A percentile compares a stretch with the other conserved stretches of the same genome.
phyloP scores from a whole-genome alignment of 2,888 invertebrate species.

The Leptinotarsa peninsularis region DNA sequence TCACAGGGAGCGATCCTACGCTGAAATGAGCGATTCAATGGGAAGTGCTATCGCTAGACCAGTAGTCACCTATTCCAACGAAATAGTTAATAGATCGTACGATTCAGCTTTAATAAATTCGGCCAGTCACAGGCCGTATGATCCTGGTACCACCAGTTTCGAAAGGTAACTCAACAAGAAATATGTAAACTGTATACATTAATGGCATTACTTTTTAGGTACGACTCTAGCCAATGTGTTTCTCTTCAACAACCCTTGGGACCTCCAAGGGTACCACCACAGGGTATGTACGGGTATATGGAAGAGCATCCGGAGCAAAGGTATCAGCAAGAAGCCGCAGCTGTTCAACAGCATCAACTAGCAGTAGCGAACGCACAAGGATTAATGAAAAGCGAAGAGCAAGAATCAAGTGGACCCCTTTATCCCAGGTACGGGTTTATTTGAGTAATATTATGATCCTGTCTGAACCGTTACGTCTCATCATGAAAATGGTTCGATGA shows the following conservation, averaged over 20 bases:
- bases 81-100: conserved; percentile 67
- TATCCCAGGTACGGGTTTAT: conserved; percentile 75
- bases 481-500: too few relatives aligned
- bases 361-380: conserved; percentile 69
- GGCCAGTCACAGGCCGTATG: conserved; percentile 71
- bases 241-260: conserved; percentile 67
- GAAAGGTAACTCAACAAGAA: conserved; percentile 43
- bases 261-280: conserved; percentile 66
- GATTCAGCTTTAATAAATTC: conserved; percentile 68
- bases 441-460: too few relatives aligned
- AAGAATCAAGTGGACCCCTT: conserved; percentile 78
- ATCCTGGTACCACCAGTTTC: conserved; percentile 64
- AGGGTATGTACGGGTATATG: conserved; percentile 74
- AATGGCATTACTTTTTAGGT: conserved; percentile 71
- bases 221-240: conserved; percentile 69
- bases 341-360: conserved; percentile 68
- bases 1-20: conserved; percentile 69
- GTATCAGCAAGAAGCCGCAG: conserved; percentile 63
- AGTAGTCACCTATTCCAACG: conserved; percentile 72
- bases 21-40: conserved; percentile 74
- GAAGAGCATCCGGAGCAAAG: conserved; percentile 74
- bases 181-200: background rate
- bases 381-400: conserved; percentile 77
- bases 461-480: too few relatives aligned
- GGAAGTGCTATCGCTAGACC: conserved; percentile 69